These are phyloP conservation scores for Myrmecophaga tridactyla DNA, from an alignment of 2,113 vertebrate species.

Conservation along the genomic window DNA sequence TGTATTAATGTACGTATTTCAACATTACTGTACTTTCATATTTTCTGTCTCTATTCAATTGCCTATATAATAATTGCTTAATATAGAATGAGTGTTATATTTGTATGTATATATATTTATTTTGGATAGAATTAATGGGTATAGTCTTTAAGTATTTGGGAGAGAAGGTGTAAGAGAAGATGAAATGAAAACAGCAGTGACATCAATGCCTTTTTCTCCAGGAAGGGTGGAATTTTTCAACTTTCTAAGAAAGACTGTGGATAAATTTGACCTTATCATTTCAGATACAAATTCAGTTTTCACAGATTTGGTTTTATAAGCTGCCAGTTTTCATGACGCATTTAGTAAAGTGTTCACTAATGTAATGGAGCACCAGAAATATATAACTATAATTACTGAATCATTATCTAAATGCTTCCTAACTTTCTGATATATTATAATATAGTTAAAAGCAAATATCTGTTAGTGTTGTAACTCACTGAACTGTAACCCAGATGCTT, in stretches of 20 bases:
- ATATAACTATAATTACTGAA: too few relatives aligned
- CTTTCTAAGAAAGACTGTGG: slow-evolving; percentile 91
- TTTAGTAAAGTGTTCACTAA: slow-evolving; percentile 91
- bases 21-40: not conserved
- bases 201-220: slow-evolving; percentile 90
- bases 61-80: not conserved
- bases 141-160: slow-evolving; percentile 93
- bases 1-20: not conserved
- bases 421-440: too few relatives aligned
- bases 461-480: too few relatives aligned
- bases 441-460: too few relatives aligned
- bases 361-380: too few relatives aligned
- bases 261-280: slow-evolving; percentile 92
- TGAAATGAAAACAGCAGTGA: slow-evolving; percentile 89
- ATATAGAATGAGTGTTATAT: not conserved
- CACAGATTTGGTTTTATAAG: slow-evolving; percentile 94
- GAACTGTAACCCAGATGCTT: too few relatives aligned
- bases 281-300: slow-evolving; percentile 96
- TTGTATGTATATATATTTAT: not conserved
- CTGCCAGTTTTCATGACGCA: slow-evolving; percentile 81
- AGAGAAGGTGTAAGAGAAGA: slow-evolving; percentile 86
- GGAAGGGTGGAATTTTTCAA: slow-evolving; percentile 93
- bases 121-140: slow-evolving; percentile 97
- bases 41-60: not conserved
- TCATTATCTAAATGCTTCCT: not conserved